phyloP scores from a whole-genome alignment of 2,797 vertebrate species.

The Lophius americanus region DNA sequence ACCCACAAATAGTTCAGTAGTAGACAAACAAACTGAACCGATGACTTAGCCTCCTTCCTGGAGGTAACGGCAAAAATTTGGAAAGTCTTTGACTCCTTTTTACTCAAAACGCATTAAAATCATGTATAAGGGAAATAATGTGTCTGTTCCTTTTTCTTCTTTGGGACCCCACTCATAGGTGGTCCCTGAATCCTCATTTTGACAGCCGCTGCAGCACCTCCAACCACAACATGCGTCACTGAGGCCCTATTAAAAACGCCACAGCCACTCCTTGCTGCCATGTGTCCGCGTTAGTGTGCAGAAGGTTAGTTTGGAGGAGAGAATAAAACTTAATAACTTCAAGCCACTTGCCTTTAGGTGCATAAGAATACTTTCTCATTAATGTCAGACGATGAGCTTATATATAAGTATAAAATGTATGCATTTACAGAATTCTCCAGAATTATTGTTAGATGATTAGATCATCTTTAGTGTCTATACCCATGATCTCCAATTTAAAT shows the following conservation, averaged over 20 bases:
- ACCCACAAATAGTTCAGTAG: no score
- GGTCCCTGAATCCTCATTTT: conserved; percentile 41
- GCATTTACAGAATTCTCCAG: no score
- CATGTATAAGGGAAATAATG: conserved; percentile 35
- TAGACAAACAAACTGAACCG: no score
- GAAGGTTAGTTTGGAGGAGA: conserved; percentile 8
- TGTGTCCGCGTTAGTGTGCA: conserved; percentile 19
- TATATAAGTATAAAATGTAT: no score
- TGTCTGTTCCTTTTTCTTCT: conserved; percentile 27
- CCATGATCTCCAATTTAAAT: no score
- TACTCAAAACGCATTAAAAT: conserved; percentile 11
- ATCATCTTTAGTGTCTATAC: no score
- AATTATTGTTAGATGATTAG: no score
- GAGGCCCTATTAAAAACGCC: conserved; percentile 59
- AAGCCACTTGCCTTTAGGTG: conserved; percentile 1
- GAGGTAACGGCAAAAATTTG: no score
- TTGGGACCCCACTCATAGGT: conserved; percentile 47
- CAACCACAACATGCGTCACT: conserved; percentile 69
- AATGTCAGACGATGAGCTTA: no score
- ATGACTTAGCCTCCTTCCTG: no score
- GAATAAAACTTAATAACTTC: conserved; percentile 17
- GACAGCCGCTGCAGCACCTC: conserved; percentile 48
- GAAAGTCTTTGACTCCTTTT: neutral
- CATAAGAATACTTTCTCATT: neutral
- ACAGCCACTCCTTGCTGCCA: conserved; percentile 42